phyloP scores from a whole-genome alignment of 2,113 vertebrate genomes.

The Paramormyrops kingsleyae region DNA sequence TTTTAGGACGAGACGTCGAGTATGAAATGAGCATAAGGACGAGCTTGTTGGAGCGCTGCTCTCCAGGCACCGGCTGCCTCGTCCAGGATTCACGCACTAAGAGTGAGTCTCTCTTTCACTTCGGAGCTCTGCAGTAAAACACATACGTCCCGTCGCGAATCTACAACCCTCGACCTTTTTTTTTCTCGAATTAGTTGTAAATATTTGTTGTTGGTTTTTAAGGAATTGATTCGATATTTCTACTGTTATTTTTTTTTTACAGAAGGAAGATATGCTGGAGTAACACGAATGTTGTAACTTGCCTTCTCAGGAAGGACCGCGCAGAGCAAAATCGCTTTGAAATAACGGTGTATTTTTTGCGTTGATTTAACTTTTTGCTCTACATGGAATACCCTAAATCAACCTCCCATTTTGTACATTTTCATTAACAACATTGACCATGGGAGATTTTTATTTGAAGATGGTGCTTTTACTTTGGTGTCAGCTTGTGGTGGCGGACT shows the following conservation, averaged over 20 bases:
- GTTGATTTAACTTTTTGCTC: not conserved
- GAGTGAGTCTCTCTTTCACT: not conserved
- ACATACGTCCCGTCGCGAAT: not conserved
- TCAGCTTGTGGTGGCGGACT: constrained; percentile 62
- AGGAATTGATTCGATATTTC: not conserved
- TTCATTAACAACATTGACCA: constrained; percentile 31
- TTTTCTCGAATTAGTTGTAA: not conserved
- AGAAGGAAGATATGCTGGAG: not conserved
- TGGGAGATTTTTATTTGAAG: constrained; percentile 54
- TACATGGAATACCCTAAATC: constrained; percentile 15
- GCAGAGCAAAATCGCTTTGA: not conserved
- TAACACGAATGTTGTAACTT: not conserved
- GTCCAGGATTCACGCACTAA: not conserved
- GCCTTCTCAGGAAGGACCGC: not conserved
- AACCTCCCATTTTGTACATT: constrained; percentile 18
- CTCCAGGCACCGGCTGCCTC: not conserved
- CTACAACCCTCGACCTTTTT: not conserved
- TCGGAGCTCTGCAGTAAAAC: not conserved
- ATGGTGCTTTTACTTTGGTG: constrained; percentile 58
- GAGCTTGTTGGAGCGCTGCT: not conserved
- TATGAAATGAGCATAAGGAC: not conserved
- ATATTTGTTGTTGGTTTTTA: not conserved
- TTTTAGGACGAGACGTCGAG: not conserved
- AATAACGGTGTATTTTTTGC: not conserved
- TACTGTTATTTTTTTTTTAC: not conserved